Conservation (phyloP, 2,888 invertebrate genomes). For the Cataglyphis rosenhaueri region DNA sequence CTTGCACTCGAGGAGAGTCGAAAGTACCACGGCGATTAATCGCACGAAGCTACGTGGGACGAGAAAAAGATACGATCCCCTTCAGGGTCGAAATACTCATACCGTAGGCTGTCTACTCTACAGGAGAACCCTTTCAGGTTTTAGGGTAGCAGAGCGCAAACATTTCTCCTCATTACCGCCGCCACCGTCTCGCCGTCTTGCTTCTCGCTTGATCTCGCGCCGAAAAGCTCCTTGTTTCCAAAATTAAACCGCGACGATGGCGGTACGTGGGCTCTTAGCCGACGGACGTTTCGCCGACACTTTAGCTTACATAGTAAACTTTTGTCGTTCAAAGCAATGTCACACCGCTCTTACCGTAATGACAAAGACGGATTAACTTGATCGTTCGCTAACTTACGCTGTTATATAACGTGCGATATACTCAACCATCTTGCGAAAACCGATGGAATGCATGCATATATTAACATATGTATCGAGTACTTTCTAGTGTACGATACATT, state of each 20-base stretch:
- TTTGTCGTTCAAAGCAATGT: conserved; percentile 12
- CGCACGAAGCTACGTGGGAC: conserved; percentile 27
- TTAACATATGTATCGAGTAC: conserved; percentile 7
- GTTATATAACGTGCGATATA: background rate
- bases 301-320: conserved; percentile 13
- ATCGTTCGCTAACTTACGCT: conserved; percentile 19
- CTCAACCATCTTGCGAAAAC: conserved; percentile 10
- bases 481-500: background rate
- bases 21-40: conserved; percentile 35
- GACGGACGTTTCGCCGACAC: conserved; percentile 57
- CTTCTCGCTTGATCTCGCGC: conserved; percentile 70
- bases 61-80: conserved; percentile 57
- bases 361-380: conserved; percentile 36
- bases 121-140: conserved; percentile 82
- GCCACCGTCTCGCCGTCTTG: conserved; percentile 54
- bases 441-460: background rate
- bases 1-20: conserved; percentile 22
- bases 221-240: conserved; percentile 76
- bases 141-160: conserved; percentile 78
- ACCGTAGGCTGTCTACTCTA: conserved; percentile 78
- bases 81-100: conserved; percentile 67
- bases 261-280: conserved; percentile 41
- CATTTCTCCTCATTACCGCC: conserved; percentile 70
- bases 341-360: background rate
- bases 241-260: conserved; percentile 76